Evolutionary conservation across 1,140 invertebrate genomes (phyloP), one percentile per base, ranked within the genome.

Genomic region (Chelonus insularis): DNA sequence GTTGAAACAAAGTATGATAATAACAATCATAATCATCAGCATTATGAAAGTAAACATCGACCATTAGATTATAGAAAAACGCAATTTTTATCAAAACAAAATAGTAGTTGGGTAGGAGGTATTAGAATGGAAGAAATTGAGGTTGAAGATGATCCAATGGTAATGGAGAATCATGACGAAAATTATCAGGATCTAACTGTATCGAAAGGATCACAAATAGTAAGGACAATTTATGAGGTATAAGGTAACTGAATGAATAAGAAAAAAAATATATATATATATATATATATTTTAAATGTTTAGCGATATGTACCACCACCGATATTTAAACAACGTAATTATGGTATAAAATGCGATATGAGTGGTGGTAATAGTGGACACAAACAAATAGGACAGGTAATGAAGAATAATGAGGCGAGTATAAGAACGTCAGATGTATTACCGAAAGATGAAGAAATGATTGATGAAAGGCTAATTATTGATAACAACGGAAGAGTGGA

Each of bases 311-410:
- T 72, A 61, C 72, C 76, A 52, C 69, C 71, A 6, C 73, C 75
- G 0, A 68, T 77, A 68, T 78, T 72, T 57, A 76, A 76, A 48
- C 72, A 79, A 0, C 77, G 82, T 29, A 81, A 20, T 18, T n/a
- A n/a, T n/a, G n/a, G n/a, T n/a, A n/a, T n/a, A n/a, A n/a, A n/a
- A 52, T 75, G 0, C 68, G 79, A 57, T 83, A 71, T 62, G 80
- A 81, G 62, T 78, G 78, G 1, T 85, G 86, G 66, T 86, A 86
- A n/a, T n/a, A n/a, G n/a, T n/a, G n/a, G n/a, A 63, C 76, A 85
- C 23, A 77, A 83, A 0, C 82, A 84, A 3, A 83, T 81, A 0
- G 77, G 75, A 29, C 70, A 75, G 1, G 61, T 60, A 0, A 63
- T 66, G 2, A 71, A 70, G 12, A 70, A 67, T 57, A 74, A 60